Evolutionary conservation across 2,113 vertebrate genomes (phyloP).

Genomic region (Macheiramphus alcinus): DNA sequence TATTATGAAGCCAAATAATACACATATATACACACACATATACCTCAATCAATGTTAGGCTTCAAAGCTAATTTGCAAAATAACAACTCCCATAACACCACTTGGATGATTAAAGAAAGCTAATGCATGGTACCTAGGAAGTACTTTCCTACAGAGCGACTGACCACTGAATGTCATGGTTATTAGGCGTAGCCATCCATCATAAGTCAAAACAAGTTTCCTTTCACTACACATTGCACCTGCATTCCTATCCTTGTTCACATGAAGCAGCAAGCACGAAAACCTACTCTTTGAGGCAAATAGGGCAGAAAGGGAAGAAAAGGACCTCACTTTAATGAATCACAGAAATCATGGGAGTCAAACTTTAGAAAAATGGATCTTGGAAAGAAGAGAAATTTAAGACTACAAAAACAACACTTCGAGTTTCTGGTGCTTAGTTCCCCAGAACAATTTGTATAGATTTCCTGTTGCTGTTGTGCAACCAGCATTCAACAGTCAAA

Average conservation of each 20-base stretch:
- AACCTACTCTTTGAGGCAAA: neutral
- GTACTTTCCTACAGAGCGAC: neutral
- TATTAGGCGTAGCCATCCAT: neutral
- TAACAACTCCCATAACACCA: neutral
- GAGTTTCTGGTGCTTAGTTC: neutral
- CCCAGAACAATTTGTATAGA: neutral
- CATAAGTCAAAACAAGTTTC: neutral
- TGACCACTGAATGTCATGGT: neutral
- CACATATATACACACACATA: neutral
- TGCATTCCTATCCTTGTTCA: neutral
- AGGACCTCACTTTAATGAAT: neutral
- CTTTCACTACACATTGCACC: neutral
- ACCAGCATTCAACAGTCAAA: neutral
- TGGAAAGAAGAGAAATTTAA: neutral
- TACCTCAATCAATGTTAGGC: neutral
- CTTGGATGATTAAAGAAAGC: neutral
- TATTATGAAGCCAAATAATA: neutral
- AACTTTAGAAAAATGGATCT: neutral
- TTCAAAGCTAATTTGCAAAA: neutral
- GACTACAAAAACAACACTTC: neutral
- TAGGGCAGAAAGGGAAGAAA: neutral
- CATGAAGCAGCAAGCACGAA: neutral
- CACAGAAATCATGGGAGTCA: neutral
- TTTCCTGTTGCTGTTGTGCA: neutral
- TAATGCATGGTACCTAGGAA: neutral